Evolutionary conservation across 2,797 vertebrate species (phyloP).

Genomic region (Pogonophryne albipinna): DNA sequence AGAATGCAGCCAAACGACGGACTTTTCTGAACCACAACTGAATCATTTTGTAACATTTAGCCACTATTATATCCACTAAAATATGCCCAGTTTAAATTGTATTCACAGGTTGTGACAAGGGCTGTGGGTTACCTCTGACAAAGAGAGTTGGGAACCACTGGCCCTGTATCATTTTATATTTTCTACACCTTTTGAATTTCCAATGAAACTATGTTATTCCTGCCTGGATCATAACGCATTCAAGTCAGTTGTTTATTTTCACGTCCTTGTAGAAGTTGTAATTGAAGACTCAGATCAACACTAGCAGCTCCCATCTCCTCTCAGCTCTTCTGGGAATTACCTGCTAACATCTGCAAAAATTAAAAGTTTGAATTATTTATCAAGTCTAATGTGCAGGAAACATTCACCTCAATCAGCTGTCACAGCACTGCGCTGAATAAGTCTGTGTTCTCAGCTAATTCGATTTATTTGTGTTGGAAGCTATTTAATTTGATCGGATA

Average conservation of each 20-base stretch:
- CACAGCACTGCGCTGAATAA: slow-evolving; percentile 10
- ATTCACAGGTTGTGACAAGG: not conserved
- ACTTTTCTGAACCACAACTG: not conserved
- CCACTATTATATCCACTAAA: too few species aligned
- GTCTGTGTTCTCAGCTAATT: slow-evolving; percentile 38
- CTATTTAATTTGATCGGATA: slow-evolving; percentile 35
- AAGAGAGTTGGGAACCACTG: not conserved
- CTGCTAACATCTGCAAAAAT: slow-evolving; percentile 30
- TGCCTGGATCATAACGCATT: not conserved
- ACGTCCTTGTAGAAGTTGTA: slow-evolving; percentile 17
- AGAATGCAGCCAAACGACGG: not conserved
- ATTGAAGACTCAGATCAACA: slow-evolving; percentile 3
- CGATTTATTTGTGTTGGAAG: slow-evolving; percentile 42
- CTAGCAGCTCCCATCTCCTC: slow-evolving; percentile 1
- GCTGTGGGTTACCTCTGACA: not conserved
- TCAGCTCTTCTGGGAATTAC: slow-evolving; percentile 31
- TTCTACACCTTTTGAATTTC: slow-evolving; percentile 27
- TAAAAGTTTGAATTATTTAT: slow-evolving; percentile 69
- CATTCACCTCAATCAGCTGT: slow-evolving; percentile 49
- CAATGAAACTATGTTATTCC: slow-evolving; percentile 22
- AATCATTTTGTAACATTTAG: not conserved
- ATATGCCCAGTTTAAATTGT: not conserved
- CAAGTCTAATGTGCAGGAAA: slow-evolving; percentile 38
- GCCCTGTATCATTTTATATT: not conserved
- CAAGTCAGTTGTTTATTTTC: slow-evolving; percentile 11